A percentile compares a stretch with the other conserved stretches of the same genome.
These are phyloP conservation scores for Eulemur macaco DNA, from an alignment of 2,113 vertebrate genomes.

Conservation along the genomic window DNA sequence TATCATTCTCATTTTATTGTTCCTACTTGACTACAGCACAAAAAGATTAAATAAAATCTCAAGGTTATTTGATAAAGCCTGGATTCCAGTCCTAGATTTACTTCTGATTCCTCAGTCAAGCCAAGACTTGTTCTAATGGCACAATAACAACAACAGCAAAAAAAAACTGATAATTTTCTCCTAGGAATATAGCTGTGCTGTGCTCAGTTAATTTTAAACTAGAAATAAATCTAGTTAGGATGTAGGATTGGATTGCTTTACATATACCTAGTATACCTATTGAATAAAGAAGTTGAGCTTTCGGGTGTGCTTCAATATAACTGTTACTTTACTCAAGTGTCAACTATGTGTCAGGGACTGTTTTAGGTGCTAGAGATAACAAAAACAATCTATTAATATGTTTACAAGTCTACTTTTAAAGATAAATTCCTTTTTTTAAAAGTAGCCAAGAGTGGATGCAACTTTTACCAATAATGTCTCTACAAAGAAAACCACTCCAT, in stretches of 20 bases:
- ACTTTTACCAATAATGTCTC: background rate
- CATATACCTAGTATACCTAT: background rate
- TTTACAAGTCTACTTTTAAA: background rate
- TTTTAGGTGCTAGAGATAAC: background rate
- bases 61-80: background rate
- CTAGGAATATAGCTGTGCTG: background rate
- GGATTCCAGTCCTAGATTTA: background rate
- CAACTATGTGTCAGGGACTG: background rate
- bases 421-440: background rate
- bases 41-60: constrained; percentile 13
- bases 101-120: background rate
- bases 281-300: background rate
- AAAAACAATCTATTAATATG: background rate
- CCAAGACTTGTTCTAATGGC: background rate
- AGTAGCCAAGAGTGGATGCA: background rate
- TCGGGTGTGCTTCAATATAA: background rate
- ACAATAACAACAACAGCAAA: background rate
- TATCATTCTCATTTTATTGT: background rate
- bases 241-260: background rate
- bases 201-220: background rate
- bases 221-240: background rate
- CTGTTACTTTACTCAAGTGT: background rate
- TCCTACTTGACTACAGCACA: background rate
- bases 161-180: background rate
- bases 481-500: background rate